Percentiles rank a stretch among this genome's conserved stretches.
Conservation (phyloP, 2,113 vertebrate species). For the Pleuronectes platessa region DNA sequence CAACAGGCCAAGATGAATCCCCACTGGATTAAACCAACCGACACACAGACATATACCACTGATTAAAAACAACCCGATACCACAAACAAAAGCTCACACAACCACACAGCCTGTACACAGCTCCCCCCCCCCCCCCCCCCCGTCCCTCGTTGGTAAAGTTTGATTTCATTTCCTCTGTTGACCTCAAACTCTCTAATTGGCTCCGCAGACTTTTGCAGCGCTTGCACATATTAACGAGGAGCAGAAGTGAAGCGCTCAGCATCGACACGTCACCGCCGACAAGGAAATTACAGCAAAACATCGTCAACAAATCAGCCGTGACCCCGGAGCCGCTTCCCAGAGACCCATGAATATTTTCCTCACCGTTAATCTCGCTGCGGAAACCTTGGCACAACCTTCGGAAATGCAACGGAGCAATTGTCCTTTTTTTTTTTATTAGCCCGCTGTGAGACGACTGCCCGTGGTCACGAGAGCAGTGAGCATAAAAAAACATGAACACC, state of each 20-base stretch:
- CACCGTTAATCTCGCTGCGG: constrained; percentile 55
- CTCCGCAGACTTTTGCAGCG: constrained; percentile 6
- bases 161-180: not conserved
- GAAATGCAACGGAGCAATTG: constrained; percentile 44
- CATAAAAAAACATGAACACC: constrained; percentile 39
- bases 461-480: constrained; percentile 41
- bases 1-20: too few species aligned
- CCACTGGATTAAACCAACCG: too few species aligned
- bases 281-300: constrained; percentile 55
- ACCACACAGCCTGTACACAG: not conserved
- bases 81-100: not conserved
- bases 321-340: constrained; percentile 39
- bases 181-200: constrained; percentile 12
- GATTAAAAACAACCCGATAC: not conserved
- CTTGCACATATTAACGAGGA: constrained; percentile 21
- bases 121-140: not conserved
- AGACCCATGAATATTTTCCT: constrained; percentile 51
- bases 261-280: constrained; percentile 24
- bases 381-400: constrained; percentile 35
- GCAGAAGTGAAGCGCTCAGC: not conserved
- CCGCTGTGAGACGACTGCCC: constrained; percentile 46
- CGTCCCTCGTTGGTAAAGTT: constrained; percentile 1
- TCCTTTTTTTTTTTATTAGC: constrained; percentile 57
- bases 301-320: constrained; percentile 46
- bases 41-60: too few species aligned